Evolutionary conservation across 2,888 invertebrate genomes (phyloP).

Genomic region (Prosopocoilus inquinatus): DNA sequence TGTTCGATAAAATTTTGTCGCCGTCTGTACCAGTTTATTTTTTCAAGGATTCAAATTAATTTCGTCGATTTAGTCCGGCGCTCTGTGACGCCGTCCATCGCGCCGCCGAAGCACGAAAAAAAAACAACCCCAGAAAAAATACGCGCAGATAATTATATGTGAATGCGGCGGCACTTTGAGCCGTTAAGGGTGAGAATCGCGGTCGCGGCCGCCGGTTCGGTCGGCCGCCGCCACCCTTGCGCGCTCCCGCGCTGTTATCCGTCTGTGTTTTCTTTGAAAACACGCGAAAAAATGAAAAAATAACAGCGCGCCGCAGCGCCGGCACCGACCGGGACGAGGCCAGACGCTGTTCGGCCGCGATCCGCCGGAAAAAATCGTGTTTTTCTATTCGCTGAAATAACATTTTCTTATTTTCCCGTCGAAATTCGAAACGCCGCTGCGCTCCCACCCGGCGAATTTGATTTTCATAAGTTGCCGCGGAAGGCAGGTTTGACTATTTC

Average conservation of each 20-base stretch:
- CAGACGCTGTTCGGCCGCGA: constrained; percentile 21
- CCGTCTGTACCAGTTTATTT: too few relatives aligned
- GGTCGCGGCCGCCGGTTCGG: neutral
- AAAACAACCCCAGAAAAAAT: neutral
- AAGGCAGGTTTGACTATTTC: neutral
- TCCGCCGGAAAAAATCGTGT: constrained; percentile 30
- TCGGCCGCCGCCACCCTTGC: neutral
- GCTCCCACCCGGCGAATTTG: constrained; percentile 10
- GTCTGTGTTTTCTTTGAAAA: constrained; percentile 47
- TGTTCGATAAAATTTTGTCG: too few relatives aligned
- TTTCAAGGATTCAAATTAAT: too few relatives aligned
- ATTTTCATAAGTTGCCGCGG: constrained; percentile 12
- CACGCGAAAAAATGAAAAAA: constrained; percentile 49
- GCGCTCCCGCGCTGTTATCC: constrained; percentile 23
- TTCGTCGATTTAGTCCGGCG: too few relatives aligned
- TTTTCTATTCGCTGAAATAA: constrained; percentile 37
- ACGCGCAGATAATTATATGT: neutral
- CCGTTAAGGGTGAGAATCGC: constrained; percentile 4
- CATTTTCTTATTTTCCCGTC: constrained; percentile 32
- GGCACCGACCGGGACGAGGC: constrained; percentile 17
- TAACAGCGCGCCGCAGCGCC: constrained; percentile 37
- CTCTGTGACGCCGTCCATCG: neutral
- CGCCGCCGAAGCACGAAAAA: neutral
- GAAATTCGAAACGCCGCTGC: constrained; percentile 20
- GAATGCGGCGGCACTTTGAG: neutral